Conservation (phyloP, 2,797 vertebrate species). For the Chelmon rostratus region DNA sequence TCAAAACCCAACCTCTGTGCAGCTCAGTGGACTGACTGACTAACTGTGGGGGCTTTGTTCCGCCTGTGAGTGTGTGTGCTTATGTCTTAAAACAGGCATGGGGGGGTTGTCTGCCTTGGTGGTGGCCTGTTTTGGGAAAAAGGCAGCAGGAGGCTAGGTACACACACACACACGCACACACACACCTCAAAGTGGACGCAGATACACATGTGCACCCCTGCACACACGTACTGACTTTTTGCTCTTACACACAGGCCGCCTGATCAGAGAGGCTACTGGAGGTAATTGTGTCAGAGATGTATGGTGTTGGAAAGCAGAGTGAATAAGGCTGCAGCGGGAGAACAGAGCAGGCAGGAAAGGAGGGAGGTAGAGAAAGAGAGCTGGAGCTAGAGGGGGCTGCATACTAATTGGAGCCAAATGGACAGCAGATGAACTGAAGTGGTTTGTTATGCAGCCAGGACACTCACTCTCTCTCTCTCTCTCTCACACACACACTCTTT, state of each 20-base stretch:
- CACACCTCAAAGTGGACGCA: constrained; percentile 22
- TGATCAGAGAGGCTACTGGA: constrained; percentile 72
- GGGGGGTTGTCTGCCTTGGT: constrained; percentile 61
- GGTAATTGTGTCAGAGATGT: constrained; percentile 79
- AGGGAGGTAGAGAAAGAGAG: constrained; percentile 66
- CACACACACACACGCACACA: constrained; percentile 49
- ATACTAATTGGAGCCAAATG: constrained; percentile 82
- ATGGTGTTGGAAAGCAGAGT: constrained; percentile 58
- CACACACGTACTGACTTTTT: constrained; percentile 11
- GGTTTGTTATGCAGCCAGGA: constrained; percentile 55
- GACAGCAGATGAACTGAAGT: constrained; percentile 75
- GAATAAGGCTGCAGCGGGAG: constrained; percentile 34
- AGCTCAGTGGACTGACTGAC: constrained; percentile 58
- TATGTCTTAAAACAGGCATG: constrained; percentile 66
- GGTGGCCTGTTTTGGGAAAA: constrained; percentile 76
- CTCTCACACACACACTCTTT: constrained; percentile 41
- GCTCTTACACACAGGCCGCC: constrained; percentile 28
- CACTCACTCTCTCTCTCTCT: constrained; percentile 32
- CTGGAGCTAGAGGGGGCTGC: constrained; percentile 70
- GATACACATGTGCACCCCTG: constrained; percentile 28
- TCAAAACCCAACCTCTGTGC: constrained; percentile 59
- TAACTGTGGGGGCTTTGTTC: constrained; percentile 79
- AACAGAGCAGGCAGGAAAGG: constrained; percentile 55
- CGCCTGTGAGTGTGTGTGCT: constrained; percentile 55
- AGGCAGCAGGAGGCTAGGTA: constrained; percentile 72